Evolutionary conservation across 64 coral and sea anemone genomes (phyloP), one percentile per base, ranked within the genome.

Genomic region (Orbicella faveolata): DNA sequence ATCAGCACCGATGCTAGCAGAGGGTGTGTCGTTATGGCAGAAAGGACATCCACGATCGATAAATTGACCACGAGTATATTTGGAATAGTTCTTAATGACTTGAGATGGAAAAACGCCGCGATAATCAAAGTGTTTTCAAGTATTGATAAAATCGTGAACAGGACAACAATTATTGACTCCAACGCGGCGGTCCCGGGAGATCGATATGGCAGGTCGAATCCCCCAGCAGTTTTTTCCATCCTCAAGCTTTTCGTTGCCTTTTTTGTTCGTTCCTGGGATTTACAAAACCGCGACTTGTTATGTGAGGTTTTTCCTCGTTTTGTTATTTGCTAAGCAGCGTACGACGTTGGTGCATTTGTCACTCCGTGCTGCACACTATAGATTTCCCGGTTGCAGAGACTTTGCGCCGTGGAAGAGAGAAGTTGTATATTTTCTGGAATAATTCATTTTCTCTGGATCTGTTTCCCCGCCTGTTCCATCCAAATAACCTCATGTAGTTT

Each of bases 31-130:
- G 77, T 79, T n/a, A 79, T 17, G 25, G 77, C 48, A 25, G 77
- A 41, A 14, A 79, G 52, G 25, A 33, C 21, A 4, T 79, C 77
- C 1, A 59, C 52, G 15, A 79, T 34, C 52, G 77, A 79, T 33
- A 79, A 79, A 79, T 79, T 79, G 2, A 79, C 9, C 51, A 79
- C 77, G 21, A 79, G 77, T 20, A 79, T 30, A 55, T 79, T 79
- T 52, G 77, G 52, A 59, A 59, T 55, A 25, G 77, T 79, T 57
- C 52, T 21, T 23, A 79, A 30, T 10, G 23, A 26, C 48, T 79
- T 79, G 77, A 53, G 9, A 10, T 59, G 52, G 9, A 14, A 15
- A 79, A 79, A 61, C 51, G 77, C 77, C 14, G 25, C 21, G 16
- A 79, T 79, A 19, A 79, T 79, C 51, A 79, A 8, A 12, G 51